phyloP scores from a whole-genome alignment of 2,888 invertebrate species.

The Plebejus argus region DNA sequence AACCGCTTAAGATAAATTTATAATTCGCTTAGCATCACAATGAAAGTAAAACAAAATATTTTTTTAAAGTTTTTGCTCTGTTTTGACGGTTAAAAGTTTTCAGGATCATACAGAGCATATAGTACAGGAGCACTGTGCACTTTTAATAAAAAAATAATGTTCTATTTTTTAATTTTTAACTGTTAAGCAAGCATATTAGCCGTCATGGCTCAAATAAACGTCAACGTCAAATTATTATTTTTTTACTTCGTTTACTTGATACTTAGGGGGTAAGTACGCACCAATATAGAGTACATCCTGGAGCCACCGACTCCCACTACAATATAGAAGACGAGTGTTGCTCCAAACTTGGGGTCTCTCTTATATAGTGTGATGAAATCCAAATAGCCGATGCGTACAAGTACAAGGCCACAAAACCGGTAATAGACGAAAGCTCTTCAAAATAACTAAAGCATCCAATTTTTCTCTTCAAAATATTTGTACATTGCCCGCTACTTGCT shows the following conservation, averaged over 20 bases:
- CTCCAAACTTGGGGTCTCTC: constrained; percentile 49
- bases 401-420: constrained; percentile 59
- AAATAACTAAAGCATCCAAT: constrained; percentile 40
- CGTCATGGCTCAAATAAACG: not conserved
- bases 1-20: not conserved
- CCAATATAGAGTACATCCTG: constrained; percentile 62
- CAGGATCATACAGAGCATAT: not conserved
- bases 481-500: too few relatives aligned
- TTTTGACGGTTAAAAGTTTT: not conserved
- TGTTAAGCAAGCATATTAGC: constrained; percentile 1
- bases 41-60: not conserved
- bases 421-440: constrained; percentile 44
- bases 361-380: constrained; percentile 62
- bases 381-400: constrained; percentile 47
- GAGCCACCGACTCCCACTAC: constrained; percentile 50
- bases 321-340: constrained; percentile 56
- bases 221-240: not conserved
- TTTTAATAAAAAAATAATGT: not conserved
- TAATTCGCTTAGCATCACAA: constrained; percentile 16
- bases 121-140: too few relatives aligned
- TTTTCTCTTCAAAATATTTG: not conserved
- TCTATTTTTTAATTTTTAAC: not conserved
- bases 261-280: constrained; percentile 51
- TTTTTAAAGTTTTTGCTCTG: not conserved
- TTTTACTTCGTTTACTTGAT: not conserved